Base-by-base conservation (phyloP, 2,888 invertebrate genomes). In the Lepidocyrtoides sp. region DNA sequence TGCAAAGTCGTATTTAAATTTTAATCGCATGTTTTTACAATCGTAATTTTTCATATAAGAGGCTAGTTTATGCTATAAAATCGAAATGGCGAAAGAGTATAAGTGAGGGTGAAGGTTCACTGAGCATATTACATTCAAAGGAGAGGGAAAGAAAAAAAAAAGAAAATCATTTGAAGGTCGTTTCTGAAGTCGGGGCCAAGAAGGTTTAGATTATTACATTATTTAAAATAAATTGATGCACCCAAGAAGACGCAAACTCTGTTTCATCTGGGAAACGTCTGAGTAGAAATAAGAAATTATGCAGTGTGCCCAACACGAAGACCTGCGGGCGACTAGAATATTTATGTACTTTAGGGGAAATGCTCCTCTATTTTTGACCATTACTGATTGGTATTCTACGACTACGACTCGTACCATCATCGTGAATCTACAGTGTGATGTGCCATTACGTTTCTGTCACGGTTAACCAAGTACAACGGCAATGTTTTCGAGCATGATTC, bases 381-480 rank as follows among this genome's bases (percentile, higher is more conserved):
- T 66, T 32, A 66, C 29, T 66, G 29, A 66, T 32, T 66, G 29
- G 32, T 32, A 32, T 66, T 29, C 66, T 54, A 54, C n/a, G 36
- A 36, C 36, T 36, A 36, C 23, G 57, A 20, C 12, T 66, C 29
- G 0, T 14, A 32, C 26, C 1, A 32, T n/a, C 1, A 32, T n/a
- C 14, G 1, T 32, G 32, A 1, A 54, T 23, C 23, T 29, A 26
- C 12, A 4, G 66, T 32, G 7, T 41, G 69, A 20, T 12, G 69
- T 20, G 4, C 20, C 20, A n/a, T n/a, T n/a, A n/a, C n/a, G 41
- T 20, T 69, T 36, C 41, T 36, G 17, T 8, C 8, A 41, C n/a
- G 32, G 2, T 1, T 2, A 14, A n/a, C 32, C 3, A 29, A 26
- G 3, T 29, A 32, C 26, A 66, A 32, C 66, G 3, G 5, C 32